Evolutionary conservation across 1,140 invertebrate species (phyloP).

Genomic region (Nylanderia fulva): DNA sequence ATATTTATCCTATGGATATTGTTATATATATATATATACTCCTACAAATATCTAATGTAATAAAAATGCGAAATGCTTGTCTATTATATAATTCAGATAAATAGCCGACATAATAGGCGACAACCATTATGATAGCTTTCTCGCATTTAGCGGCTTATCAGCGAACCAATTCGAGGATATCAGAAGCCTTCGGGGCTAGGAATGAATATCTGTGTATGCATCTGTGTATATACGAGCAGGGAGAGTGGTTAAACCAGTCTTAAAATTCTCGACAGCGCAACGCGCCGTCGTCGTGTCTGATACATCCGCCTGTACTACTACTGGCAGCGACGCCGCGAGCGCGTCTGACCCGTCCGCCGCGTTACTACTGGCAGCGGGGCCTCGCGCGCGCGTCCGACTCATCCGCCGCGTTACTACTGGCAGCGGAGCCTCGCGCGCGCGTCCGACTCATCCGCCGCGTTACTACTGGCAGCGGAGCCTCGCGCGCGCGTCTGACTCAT

Average conservation of each 20-base stretch:
- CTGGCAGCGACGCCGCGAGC: too few species aligned
- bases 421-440: not conserved
- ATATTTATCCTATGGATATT: not conserved
- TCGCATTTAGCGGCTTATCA: slow-evolving; percentile 35
- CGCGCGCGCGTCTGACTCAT: not conserved
- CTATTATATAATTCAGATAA: slow-evolving; percentile 18
- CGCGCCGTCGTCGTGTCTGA: not conserved
- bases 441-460: not conserved
- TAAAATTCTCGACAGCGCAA: slow-evolving; percentile 36
- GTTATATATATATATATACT: not conserved
- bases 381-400: not conserved
- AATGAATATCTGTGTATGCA: not conserved
- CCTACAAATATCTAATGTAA: not conserved
- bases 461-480: slow-evolving; percentile 26
- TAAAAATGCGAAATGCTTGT: not conserved
- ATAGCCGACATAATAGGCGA: not conserved
- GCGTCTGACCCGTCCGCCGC: too few species aligned
- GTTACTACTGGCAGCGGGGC: not conserved
- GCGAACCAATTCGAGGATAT: slow-evolving; percentile 1
- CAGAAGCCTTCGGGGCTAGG: not conserved
- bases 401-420: not conserved
- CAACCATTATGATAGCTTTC: slow-evolving; percentile 24
- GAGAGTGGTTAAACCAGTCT: slow-evolving; percentile 12
- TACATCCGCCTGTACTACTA: too few species aligned
- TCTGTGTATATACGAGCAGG: not conserved